A percentile compares a stretch with the other conserved stretches of the same genome.
Evolutionary conservation across 2,113 vertebrate species (phyloP).

Genomic region (Labeo rohita): DNA sequence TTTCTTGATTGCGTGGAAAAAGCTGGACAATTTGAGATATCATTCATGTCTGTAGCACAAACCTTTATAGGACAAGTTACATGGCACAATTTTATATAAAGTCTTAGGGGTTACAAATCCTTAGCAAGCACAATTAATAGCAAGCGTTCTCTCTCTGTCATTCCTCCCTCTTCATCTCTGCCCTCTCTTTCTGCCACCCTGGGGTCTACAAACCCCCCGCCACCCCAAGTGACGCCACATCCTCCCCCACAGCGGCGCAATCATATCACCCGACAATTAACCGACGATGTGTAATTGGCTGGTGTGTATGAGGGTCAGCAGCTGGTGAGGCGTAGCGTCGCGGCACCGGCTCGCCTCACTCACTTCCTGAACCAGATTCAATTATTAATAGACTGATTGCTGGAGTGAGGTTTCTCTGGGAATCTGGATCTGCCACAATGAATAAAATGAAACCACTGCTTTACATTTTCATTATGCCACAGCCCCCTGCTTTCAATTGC

Average conservation of each 20-base stretch:
- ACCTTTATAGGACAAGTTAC: neutral
- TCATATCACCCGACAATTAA: slow-evolving; percentile 87
- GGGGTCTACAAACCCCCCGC: slow-evolving; percentile 54
- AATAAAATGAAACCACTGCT: slow-evolving; percentile 97
- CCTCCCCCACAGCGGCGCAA: slow-evolving; percentile 70
- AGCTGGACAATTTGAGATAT: neutral
- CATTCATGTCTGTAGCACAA: neutral
- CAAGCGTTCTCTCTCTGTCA: slow-evolving; percentile 17
- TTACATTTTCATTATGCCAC: slow-evolving; percentile 99
- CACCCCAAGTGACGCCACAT: slow-evolving; percentile 49
- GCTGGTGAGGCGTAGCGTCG: slow-evolving; percentile 84
- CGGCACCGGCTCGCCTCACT: slow-evolving; percentile 64
- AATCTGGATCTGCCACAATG: slow-evolving; percentile 95
- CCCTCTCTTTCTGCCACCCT: slow-evolving; percentile 17
- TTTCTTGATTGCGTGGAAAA: neutral
- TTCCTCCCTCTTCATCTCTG: neutral
- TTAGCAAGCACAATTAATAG: neutral
- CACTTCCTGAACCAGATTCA: slow-evolving; percentile 90
- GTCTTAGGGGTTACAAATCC: neutral
- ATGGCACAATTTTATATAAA: neutral
- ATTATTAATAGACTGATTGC: slow-evolving; percentile 98
- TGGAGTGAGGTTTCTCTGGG: slow-evolving; percentile 90
- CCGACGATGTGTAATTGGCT: slow-evolving; percentile 95
- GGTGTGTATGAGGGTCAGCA: slow-evolving; percentile 91
- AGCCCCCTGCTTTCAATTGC: slow-evolving; percentile 94